Evolutionary conservation across 2,888 invertebrate genomes (phyloP).

Genomic region (Hirtodrosophila alboralis): DNA sequence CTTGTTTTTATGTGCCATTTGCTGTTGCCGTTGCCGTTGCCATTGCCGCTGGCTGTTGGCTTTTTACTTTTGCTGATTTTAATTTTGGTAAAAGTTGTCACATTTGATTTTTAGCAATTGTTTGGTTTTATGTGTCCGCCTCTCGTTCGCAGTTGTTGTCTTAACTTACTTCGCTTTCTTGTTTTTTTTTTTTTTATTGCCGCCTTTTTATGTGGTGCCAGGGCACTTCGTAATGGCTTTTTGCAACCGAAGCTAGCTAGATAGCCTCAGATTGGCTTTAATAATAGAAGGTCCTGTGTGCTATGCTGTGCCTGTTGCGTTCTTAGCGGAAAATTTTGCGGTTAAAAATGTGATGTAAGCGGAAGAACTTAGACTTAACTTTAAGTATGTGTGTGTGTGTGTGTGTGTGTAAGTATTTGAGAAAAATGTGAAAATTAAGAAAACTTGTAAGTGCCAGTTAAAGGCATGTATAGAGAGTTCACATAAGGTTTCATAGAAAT

Average conservation of each 20-base stretch:
- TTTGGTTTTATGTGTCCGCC: slow-evolving; percentile 71
- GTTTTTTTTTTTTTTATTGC: slow-evolving; percentile 42
- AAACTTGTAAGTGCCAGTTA: slow-evolving; percentile 30
- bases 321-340: slow-evolving; percentile 47
- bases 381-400: slow-evolving; percentile 2
- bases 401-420: no score
- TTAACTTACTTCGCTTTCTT: slow-evolving; percentile 55
- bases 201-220: slow-evolving; percentile 43
- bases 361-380: slow-evolving; percentile 44
- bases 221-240: slow-evolving; percentile 49
- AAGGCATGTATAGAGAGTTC: no score
- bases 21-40: slow-evolving; percentile 2
- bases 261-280: slow-evolving; percentile 55
- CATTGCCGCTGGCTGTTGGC: slow-evolving; percentile 31
- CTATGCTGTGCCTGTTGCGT: slow-evolving; percentile 45
- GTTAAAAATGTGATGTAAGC: slow-evolving; percentile 48
- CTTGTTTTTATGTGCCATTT: slow-evolving; percentile 40
- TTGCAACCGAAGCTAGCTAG: slow-evolving; percentile 24
- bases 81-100: slow-evolving; percentile 79
- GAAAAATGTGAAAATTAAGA: slow-evolving; percentile 15
- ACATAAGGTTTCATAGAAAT: no score
- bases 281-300: slow-evolving; percentile 5
- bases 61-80: slow-evolving; percentile 70
- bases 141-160: slow-evolving; percentile 54
- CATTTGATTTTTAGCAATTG: slow-evolving; percentile 79